Base-by-base conservation (phyloP, 2,888 invertebrate genomes). In the Drosophila borealis region DNA sequence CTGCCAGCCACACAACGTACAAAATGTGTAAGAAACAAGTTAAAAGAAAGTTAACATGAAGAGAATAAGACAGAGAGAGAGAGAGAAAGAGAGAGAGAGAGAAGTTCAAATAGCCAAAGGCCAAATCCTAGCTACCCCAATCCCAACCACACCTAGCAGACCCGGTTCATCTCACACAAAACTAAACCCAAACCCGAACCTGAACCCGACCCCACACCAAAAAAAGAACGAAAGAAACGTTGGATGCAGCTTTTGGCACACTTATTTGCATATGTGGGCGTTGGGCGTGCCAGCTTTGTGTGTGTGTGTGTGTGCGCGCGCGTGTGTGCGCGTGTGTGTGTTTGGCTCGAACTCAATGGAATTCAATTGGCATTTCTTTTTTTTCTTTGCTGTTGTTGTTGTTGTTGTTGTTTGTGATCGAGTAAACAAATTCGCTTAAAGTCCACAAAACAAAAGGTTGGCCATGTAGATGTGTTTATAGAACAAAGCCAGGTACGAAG, bases 211-310 rank as follows among this genome's bases (percentile, higher is more conserved):
- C 2, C 17, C n/a, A 10, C 4, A 50, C 9, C 2, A 8, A 17
- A 4, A 3, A 42, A 14, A 19, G 17, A 36, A 1, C n/a, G 36
- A 4, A 41, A 39, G 65, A 74, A 63, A 50, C 46, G 56, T 79
- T 79, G 45, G 45, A 56, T 79, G 63, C 80, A 77, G 70, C 70
- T 76, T 67, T 77, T 77, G 80, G 71, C 57, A 69, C 65, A 62
- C 70, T 39, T 84, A 89, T 82, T 89, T 89, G 84, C 87, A 89
- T 89, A 89, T 81, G 78, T 69, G 88, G 78, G 86, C 45, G 84
- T 34, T 69, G 72, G 72, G 69, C 62, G 54, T 69, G 70, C 34
- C 68, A 67, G 42, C 55, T 42, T 4, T 55, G 45, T 54, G 33
- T 57, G 50, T 49, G 46, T 42, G 41, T 50, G 34, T 21, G 29